Conservation (phyloP, 2,888 invertebrate species). For the Tanaodytes sp. region DNA sequence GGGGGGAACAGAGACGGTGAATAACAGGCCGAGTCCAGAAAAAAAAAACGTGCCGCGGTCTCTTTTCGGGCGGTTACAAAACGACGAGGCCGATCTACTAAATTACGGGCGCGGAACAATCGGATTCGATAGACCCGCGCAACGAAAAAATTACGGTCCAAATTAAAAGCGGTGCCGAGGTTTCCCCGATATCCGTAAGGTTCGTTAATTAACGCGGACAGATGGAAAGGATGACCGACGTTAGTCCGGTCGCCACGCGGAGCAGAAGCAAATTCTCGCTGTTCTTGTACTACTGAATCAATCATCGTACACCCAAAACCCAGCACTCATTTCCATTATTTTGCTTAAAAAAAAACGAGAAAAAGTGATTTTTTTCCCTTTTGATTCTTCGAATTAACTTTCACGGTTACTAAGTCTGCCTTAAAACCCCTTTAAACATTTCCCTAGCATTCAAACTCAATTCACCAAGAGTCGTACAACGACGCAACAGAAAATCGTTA, state of each 20-base stretch:
- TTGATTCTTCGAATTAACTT: background rate
- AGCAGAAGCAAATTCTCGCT: conserved; percentile 37
- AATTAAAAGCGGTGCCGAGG: conserved; percentile 26
- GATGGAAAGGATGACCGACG: conserved; percentile 28
- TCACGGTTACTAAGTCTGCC: no score
- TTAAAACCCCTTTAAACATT: no score
- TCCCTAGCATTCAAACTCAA: no score
- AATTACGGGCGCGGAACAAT: conserved; percentile 39
- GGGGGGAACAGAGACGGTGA: background rate
- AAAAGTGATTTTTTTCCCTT: background rate
- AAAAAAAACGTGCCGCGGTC: conserved; percentile 14
- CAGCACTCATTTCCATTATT: no score
- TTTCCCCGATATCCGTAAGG: conserved; percentile 15
- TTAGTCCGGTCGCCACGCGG: no score
- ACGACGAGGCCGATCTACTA: conserved; percentile 15
- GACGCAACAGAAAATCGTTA: no score
- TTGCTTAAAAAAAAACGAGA: background rate
- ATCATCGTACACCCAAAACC: no score
- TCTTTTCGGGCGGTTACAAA: conserved; percentile 18
- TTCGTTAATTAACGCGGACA: conserved; percentile 37
- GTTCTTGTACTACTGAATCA: conserved; percentile 13
- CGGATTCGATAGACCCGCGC: conserved; percentile 27
- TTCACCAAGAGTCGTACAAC: no score
- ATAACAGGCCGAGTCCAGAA: background rate
- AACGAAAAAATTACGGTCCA: conserved; percentile 26